Evolutionary conservation across 2,888 invertebrate species (phyloP), one percentile per base, ranked within the genome.

Genomic region (Drosophila bunnanda): DNA sequence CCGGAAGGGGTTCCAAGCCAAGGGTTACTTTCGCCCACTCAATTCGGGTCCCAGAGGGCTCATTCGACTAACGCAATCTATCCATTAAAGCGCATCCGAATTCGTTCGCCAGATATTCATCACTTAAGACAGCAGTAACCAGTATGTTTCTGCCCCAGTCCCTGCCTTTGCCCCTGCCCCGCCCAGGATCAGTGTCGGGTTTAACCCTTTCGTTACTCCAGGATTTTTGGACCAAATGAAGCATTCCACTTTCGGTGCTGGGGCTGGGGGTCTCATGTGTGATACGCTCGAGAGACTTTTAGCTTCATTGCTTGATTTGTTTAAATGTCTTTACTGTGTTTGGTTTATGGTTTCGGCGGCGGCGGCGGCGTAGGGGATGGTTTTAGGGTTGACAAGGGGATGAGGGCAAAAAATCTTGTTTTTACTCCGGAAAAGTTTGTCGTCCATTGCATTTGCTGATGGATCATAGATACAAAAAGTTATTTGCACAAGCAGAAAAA

Each of bases 251-350:
- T 58, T 75, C 48, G 34, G 36, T 50, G 22, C 36, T 15, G 34
- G 54, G 28, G n/a, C n/a, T n/a, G n/a, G 64, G 56, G 58, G 58
- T 66, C 52, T 60, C 66, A 69, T 80, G 65, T 82, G 79, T 82
- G 83, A 80, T 82, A 82, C 73, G 86, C 79, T 82, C 80, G 82
- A 85, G 75, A 77, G 84, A 84, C 80, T 84, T 82, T 84, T 78
- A 84, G 85, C 83, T 81, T 83, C 80, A 84, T 85, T 85, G 88
- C 86, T 86, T 86, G 88, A 88, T 86, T 88, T 88, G 85, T 83
- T 88, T 88, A 88, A 86, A 86, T 86, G 84, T 83, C 85, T 86
- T 86, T 86, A 77, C 81, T 83, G 80, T 86, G 87, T 86, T 87
- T 86, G 88, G 88, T 83, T 87, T 87, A 84, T 87, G 83, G 83